Conservation (phyloP, 2,113 vertebrate species). For the Hemiprocne comata region DNA sequence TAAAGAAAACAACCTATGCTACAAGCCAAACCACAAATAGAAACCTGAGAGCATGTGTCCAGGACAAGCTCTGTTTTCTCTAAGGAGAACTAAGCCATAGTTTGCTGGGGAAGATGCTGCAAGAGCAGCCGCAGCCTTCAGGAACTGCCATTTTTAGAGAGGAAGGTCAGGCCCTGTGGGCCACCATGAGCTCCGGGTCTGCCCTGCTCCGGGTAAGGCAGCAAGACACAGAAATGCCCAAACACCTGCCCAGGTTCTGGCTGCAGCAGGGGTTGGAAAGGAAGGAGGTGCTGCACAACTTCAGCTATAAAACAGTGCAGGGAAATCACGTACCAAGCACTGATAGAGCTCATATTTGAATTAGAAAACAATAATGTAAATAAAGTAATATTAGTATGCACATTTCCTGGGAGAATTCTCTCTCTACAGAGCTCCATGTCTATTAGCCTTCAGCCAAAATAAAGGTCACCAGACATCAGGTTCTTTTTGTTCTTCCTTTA, state of each 20-base stretch:
- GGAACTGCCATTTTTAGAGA: background rate
- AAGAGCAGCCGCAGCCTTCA: background rate
- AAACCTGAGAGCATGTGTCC: background rate
- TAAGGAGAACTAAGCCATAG: background rate
- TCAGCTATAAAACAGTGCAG: background rate
- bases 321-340: background rate
- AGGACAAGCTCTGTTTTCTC: background rate
- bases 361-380: conserved; percentile 64
- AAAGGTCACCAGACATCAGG: conserved; percentile 70
- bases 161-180: background rate
- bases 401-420: conserved; percentile 48
- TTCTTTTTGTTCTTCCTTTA: conserved; percentile 52
- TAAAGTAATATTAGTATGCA: conserved; percentile 41
- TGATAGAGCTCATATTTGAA: conserved; percentile 42
- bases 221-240: background rate
- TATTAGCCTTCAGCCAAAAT: conserved; percentile 72
- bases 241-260: fast-evolving
- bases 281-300: background rate
- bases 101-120: background rate
- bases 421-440: conserved; percentile 31
- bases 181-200: fast-evolving
- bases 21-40: background rate
- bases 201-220: fast-evolving
- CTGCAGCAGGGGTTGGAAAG: background rate
- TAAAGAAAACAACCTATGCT: background rate